phyloP scores from a whole-genome alignment of 1,140 invertebrate species.

The Drosophila oshimai region DNA sequence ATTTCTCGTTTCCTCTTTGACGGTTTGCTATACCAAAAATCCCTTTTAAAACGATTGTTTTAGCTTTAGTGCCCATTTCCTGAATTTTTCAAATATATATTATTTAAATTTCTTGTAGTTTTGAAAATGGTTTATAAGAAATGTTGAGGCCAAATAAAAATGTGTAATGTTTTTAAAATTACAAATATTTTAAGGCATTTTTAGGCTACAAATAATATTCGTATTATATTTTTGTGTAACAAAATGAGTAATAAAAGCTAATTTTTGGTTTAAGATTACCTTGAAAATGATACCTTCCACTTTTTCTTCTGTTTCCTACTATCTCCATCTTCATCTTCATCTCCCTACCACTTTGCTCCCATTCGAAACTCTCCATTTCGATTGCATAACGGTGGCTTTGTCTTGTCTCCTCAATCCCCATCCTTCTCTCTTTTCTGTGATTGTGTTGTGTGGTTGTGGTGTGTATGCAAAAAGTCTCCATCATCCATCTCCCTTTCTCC shows the following conservation, averaged over 20 bases:
- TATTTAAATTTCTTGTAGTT: background rate
- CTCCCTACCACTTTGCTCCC: slow-evolving; percentile 8
- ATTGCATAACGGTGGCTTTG: slow-evolving; percentile 26
- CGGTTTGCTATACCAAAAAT: background rate
- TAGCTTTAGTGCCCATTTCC: background rate
- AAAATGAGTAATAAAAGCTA: background rate
- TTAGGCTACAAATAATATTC: no score
- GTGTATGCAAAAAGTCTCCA: slow-evolving; percentile 15
- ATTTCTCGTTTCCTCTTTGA: slow-evolving; percentile 17
- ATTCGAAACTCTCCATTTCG: slow-evolving; percentile 32
- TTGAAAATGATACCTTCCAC: background rate
- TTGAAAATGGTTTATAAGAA: no score
- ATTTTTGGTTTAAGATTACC: background rate
- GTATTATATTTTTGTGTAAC: background rate
- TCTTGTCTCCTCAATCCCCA: no score
- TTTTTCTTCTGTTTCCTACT: background rate
- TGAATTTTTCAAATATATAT: background rate
- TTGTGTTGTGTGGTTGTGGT: background rate
- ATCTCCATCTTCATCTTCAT: background rate
- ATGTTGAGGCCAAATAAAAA: no score
- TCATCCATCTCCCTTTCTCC: background rate
- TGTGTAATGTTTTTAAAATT: no score
- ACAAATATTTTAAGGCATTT: no score
- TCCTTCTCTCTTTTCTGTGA: background rate
- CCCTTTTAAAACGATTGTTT: background rate